These are phyloP conservation scores for Campaea margaritaria DNA, from an alignment of 2,888 invertebrate species.

Conservation along the genomic window DNA sequence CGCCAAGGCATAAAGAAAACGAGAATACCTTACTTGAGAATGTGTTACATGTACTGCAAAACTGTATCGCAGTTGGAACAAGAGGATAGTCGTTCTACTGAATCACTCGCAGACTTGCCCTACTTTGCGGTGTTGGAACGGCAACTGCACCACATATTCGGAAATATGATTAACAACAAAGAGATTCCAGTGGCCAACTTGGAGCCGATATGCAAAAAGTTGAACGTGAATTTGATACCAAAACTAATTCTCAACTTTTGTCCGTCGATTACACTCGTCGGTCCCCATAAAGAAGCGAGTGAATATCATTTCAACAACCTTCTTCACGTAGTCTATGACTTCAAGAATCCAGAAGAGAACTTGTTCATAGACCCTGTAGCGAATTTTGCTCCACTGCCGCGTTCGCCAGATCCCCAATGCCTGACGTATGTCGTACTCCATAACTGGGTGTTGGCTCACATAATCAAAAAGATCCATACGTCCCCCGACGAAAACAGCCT, in stretches of 20 bases:
- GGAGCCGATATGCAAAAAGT: constrained; percentile 87
- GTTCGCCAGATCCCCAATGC: constrained; percentile 81
- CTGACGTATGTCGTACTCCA: constrained; percentile 87
- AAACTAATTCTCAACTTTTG: constrained; percentile 90
- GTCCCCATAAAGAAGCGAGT: constrained; percentile 68
- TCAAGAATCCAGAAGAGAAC: constrained; percentile 77
- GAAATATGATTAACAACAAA: constrained; percentile 88
- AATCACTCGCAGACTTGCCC: constrained; percentile 58
- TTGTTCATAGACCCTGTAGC: constrained; percentile 77
- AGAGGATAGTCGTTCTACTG: constrained; percentile 61
- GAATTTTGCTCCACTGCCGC: constrained; percentile 73
- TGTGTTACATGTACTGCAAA: constrained; percentile 85
- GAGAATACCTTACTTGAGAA: constrained; percentile 78
- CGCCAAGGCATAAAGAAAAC: constrained; percentile 70
- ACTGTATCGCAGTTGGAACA: constrained; percentile 82
- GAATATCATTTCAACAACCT: constrained; percentile 72
- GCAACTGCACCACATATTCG: constrained; percentile 86
- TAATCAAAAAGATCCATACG: constrained; percentile 87
- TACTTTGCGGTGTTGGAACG: constrained; percentile 83
- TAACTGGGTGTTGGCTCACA: constrained; percentile 88
- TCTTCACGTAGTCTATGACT: constrained; percentile 73
- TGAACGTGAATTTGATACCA: constrained; percentile 90
- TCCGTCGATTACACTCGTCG: constrained; percentile 85
- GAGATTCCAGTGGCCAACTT: constrained; percentile 88
- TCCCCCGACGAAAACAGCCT: constrained; percentile 78